A percentile compares a stretch with the other conserved stretches of the same genome.
These are phyloP conservation scores for Aphaenogaster rudis DNA, from an alignment of 1,140 invertebrate species.

Conservation along the genomic window DNA sequence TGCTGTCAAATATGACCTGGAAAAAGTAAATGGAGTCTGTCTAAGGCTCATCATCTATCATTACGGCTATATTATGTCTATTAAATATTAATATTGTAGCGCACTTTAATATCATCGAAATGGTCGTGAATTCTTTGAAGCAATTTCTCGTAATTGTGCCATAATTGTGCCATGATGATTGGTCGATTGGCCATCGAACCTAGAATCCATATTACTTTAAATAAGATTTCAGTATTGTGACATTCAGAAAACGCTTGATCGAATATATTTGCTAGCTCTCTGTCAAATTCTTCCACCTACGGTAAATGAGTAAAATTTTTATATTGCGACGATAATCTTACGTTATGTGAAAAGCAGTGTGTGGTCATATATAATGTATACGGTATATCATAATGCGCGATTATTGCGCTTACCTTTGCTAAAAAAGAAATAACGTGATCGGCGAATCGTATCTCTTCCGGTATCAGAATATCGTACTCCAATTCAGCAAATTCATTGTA, in stretches of 20 bases:
- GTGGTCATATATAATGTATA: not conserved
- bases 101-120: conserved; percentile 89
- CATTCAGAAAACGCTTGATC: conserved; percentile 93
- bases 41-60: not conserved
- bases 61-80: not conserved
- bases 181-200: conserved; percentile 91
- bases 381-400: not conserved
- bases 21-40: not conserved
- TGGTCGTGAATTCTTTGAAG: conserved; percentile 89
- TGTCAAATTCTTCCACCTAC: conserved; percentile 91
- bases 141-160: conserved; percentile 88
- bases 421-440: conserved; percentile 87
- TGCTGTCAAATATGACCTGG: conserved; percentile 80
- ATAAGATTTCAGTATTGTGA: conserved; percentile 89
- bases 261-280: conserved; percentile 92
- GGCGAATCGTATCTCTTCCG: conserved; percentile 89
- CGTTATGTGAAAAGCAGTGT: too few species aligned
- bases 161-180: conserved; percentile 90
- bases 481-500: conserved; percentile 91
- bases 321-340: not conserved
- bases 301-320: conserved; percentile 63
- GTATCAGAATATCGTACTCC: conserved; percentile 90
- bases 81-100: conserved; percentile 3
- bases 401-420: conserved; percentile 64
- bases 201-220: conserved; percentile 91